Evolutionary conservation across 2,888 invertebrate species (phyloP), one percentile per base, ranked within the genome.

Genomic region (Polyploca ridens): DNA sequence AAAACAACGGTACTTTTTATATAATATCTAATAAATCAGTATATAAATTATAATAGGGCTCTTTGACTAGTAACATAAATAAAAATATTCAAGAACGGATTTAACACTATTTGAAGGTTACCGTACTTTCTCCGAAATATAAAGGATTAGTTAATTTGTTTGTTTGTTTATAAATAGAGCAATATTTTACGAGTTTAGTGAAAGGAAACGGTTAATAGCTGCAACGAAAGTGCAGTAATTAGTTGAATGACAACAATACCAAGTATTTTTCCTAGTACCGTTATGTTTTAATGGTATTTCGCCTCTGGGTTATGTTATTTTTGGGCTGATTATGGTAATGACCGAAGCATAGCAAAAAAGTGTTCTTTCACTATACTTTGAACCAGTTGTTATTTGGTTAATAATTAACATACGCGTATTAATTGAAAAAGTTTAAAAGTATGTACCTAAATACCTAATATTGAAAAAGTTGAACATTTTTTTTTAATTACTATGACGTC

Each of bases 121-220:
- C 54, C 54, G 49, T 54, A 19, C 19, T 19, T 54, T 54, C 54
- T 54, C 19, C 19, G 54, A 54, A 19, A 19, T 19, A 54, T 19
- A 54, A 54, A 54, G 7, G 14, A 19, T 19, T 10, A 10, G 3
- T 54, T 54, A n/a, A 10, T 19, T 49, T 54, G 8, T 19, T 54
- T 19, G 54, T 54, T 54, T 54, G 16, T 19, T 27, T 54, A n/a
- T 10, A 54, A 54, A 19, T 19, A 54, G 54, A 54, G 54, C 10
- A n/a, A 54, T 19, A 19, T 19, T 54, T 54, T 10, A 54, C 19
- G 19, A 19, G 10, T 10, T 10, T 10, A 54, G 54, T 54, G 54
- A 54, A 54, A 54, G 54, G 19, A 54, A 54, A 54, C 54, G 19
- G 54, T 19, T 54, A 54, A 54, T 19, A 19, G 54, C 54, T 6